A percentile compares a stretch with the other conserved stretches of the same genome.
phyloP scores from a whole-genome alignment of 2,113 vertebrate genomes.

The Oenanthe oenanthe region DNA sequence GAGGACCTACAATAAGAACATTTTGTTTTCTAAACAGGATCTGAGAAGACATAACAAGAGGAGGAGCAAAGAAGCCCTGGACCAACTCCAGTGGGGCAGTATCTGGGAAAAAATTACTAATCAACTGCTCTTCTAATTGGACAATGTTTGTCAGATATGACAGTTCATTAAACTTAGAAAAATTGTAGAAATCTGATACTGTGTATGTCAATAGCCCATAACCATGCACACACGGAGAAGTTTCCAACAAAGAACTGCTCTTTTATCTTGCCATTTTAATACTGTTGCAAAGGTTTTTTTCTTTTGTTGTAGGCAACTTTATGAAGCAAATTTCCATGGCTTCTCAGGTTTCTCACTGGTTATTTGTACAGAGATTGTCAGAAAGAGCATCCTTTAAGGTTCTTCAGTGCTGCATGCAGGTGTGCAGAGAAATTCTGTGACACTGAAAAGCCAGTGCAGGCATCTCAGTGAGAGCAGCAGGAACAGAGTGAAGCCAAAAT shows the following conservation, averaged over 20 bases:
- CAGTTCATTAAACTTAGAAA: background rate
- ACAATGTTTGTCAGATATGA: background rate
- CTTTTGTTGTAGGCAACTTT: background rate
- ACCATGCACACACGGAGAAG: background rate
- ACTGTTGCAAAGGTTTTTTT: fast-evolving
- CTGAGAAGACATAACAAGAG: background rate
- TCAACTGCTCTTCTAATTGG: background rate
- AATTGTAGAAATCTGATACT: background rate
- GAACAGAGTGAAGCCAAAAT: background rate
- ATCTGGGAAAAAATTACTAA: background rate
- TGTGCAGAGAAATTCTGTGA: background rate
- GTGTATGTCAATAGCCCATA: background rate
- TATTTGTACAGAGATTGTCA: background rate
- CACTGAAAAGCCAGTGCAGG: background rate
- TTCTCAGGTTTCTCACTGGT: background rate
- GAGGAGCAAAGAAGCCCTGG: background rate
- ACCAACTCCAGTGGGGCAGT: background rate
- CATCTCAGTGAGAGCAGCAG: background rate
- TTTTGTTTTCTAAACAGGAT: background rate
- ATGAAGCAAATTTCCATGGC: background rate
- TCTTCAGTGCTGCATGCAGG: background rate
- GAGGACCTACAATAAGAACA: background rate
- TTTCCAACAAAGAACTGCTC: background rate
- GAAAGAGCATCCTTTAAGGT: background rate
- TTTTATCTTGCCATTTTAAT: background rate